Conservation (phyloP, 1,140 invertebrate species). For the Pseudomyrmex gracilis region DNA sequence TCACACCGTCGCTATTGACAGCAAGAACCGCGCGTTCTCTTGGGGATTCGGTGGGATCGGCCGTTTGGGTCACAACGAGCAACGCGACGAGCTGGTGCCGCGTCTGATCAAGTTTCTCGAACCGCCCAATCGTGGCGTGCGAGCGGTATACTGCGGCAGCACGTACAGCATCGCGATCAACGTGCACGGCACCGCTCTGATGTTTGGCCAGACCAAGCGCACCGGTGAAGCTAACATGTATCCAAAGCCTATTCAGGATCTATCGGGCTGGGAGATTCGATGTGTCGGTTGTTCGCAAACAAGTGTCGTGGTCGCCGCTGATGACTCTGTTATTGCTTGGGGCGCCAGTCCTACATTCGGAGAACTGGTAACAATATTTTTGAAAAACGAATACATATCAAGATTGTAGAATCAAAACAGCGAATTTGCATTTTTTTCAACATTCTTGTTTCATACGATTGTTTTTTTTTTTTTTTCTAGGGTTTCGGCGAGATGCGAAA, state of each 20-base stretch:
- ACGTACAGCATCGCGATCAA: constrained; percentile 94
- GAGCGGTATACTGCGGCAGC: constrained; percentile 93
- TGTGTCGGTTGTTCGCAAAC: constrained; percentile 92
- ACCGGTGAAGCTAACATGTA: constrained; percentile 98
- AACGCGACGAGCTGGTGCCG: constrained; percentile 96
- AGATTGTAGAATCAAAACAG: constrained; percentile 12
- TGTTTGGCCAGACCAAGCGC: constrained; percentile 96
- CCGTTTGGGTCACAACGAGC: constrained; percentile 95
- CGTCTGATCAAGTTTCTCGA: constrained; percentile 96
- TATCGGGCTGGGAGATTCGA: constrained; percentile 95
- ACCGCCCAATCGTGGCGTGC: constrained; percentile 92
- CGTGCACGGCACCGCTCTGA: constrained; percentile 91
- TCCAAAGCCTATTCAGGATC: constrained; percentile 96
- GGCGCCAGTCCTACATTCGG: constrained; percentile 96
- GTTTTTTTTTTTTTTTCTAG: constrained; percentile 81
- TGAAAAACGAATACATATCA: neutral
- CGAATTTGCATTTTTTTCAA: neutral
- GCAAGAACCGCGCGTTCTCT: constrained; percentile 94
- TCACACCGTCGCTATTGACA: constrained; percentile 96
- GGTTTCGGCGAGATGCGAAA: constrained; percentile 95
- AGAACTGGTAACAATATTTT: constrained; percentile 89
- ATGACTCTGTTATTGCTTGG: constrained; percentile 96
- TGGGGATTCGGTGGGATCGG: constrained; percentile 98
- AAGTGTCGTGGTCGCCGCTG: constrained; percentile 94
- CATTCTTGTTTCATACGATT: constrained; percentile 5